Conservation (phyloP, 2,797 vertebrate species). For the Parauchenoglanis ngamensis region DNA sequence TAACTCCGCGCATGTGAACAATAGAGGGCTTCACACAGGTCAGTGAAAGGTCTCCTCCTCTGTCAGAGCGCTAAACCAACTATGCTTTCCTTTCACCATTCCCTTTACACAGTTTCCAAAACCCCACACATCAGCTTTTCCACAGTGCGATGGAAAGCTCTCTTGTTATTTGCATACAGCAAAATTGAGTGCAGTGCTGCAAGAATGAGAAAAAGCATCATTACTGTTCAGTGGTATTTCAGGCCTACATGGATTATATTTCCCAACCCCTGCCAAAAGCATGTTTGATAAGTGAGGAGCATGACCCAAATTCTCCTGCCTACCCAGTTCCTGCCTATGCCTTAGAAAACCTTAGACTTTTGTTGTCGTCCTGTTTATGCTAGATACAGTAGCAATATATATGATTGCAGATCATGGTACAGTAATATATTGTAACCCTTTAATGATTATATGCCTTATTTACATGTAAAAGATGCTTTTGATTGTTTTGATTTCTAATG, state of each 20-base stretch:
- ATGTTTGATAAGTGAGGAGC: conserved; percentile 24
- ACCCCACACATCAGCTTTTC: conserved; percentile 36
- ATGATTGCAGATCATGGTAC: conserved; percentile 49
- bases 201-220: neutral
- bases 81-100: conserved; percentile 25
- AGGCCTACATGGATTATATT: neutral
- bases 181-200: neutral
- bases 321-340: conserved; percentile 28
- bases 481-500: conserved; percentile 42
- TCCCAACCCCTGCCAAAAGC: conserved; percentile 24
- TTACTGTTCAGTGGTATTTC: conserved; percentile 9
- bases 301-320: conserved; percentile 4
- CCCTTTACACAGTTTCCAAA: conserved; percentile 17
- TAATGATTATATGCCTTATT: conserved; percentile 58
- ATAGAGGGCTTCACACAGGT: conserved; percentile 39
- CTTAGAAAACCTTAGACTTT: conserved; percentile 32
- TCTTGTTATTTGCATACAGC: neutral
- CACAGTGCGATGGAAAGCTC: neutral
- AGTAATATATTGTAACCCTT: conserved; percentile 56
- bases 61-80: conserved; percentile 48
- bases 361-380: conserved; percentile 25
- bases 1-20: conserved; percentile 39
- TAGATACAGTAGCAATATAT: conserved; percentile 43
- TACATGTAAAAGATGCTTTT: conserved; percentile 43
- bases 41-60: conserved; percentile 38